Evolutionary conservation across 2,113 vertebrate genomes (phyloP).

Genomic region (Fregata magnificens): DNA sequence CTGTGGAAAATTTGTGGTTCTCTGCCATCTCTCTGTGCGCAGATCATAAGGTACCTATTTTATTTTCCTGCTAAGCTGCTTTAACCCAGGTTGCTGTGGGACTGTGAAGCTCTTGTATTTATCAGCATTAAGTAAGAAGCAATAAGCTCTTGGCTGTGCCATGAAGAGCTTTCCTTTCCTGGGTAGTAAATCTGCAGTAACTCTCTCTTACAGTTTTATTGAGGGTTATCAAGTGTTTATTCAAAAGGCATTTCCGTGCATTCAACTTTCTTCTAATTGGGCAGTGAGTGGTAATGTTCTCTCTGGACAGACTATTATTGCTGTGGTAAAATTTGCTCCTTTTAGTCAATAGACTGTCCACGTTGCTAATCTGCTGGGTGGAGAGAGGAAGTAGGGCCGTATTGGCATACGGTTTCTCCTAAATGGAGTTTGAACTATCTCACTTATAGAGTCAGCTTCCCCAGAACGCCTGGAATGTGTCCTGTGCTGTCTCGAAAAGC

Average conservation of each 20-base stretch:
- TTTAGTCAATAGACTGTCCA: not conserved
- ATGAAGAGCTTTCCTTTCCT: conserved; percentile 22
- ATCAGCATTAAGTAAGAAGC: not conserved
- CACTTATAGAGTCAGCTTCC: not conserved
- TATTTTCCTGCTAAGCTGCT: not conserved
- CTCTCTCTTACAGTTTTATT: conserved; percentile 40
- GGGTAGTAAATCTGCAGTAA: conserved; percentile 43
- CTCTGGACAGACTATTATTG: not conserved
- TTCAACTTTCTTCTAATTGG: conserved; percentile 9
- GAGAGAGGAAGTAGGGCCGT: not conserved
- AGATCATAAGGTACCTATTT: not conserved
- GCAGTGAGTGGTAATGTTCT: conserved; percentile 8
- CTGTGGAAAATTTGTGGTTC: not conserved
- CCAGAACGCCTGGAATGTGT: accelerated
- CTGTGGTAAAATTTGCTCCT: not conserved
- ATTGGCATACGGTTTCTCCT: not conserved
- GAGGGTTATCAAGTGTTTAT: conserved; percentile 58
- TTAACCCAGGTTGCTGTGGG: not conserved
- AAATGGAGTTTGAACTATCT: not conserved
- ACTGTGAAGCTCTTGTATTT: not conserved
- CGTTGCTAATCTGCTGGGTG: not conserved
- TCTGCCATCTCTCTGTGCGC: not conserved
- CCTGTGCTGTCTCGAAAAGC: not conserved
- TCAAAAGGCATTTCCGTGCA: conserved; percentile 53
- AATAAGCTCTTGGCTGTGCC: not conserved